phyloP scores from a whole-genome alignment of 2,797 vertebrate species.

The Gymnoscopelus microlampas region DNA sequence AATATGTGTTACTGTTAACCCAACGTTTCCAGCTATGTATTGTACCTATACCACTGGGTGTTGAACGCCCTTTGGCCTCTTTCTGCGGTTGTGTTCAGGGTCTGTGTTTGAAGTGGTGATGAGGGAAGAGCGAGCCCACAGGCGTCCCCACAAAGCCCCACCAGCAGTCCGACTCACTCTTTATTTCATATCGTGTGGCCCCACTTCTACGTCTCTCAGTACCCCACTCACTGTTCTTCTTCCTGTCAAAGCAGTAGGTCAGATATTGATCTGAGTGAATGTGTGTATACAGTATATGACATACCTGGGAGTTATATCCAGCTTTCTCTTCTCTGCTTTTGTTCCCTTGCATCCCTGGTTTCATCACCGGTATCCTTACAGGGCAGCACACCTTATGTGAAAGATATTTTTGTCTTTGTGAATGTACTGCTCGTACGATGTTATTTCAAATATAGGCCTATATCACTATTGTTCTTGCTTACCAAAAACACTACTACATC shows the following conservation, averaged over 20 bases:
- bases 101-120: constrained; percentile 62
- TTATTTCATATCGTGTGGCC: constrained; percentile 28
- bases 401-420: constrained; percentile 27
- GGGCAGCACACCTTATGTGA: constrained; percentile 38
- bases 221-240: constrained; percentile 26
- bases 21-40: constrained; percentile 51
- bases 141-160: constrained; percentile 51
- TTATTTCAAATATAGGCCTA: not conserved
- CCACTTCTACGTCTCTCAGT: constrained; percentile 42
- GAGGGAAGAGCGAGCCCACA: constrained; percentile 43
- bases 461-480: constrained; percentile 12
- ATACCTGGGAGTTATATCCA: constrained; percentile 57
- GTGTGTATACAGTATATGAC: constrained; percentile 20
- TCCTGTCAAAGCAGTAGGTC: constrained; percentile 57
- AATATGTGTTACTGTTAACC: constrained; percentile 35
- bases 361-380: constrained; percentile 45
- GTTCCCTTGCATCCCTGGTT: constrained; percentile 41
- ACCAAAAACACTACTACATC: constrained; percentile 9
- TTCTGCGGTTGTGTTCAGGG: constrained; percentile 45
- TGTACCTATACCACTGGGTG: constrained; percentile 51
- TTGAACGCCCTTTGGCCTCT: constrained; percentile 62
- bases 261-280: constrained; percentile 61
- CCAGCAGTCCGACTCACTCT: constrained; percentile 36
- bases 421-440: constrained; percentile 16
- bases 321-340: constrained; percentile 32